Evolutionary conservation across 2,113 vertebrate species (phyloP), one percentile per base, ranked within the genome.

Genomic region (Lagenorhynchus albirostris): DNA sequence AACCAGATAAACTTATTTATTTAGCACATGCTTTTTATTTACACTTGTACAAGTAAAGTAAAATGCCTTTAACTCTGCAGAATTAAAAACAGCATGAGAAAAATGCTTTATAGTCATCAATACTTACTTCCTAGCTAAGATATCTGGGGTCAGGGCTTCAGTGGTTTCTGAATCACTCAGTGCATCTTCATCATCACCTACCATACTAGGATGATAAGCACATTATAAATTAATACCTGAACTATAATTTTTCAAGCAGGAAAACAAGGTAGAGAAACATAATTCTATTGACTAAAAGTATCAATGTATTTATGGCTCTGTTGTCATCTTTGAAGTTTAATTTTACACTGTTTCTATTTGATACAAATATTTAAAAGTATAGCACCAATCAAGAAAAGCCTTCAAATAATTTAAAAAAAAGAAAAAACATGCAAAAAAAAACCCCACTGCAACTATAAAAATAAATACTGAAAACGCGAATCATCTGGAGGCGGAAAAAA

Each of bases 61-160:
- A 92, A 74, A 67, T 94, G 36, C 6, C 77, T 58, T 62, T 91
- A 94, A 76, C 44, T 55, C 77, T 60, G 83, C 31, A 81, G 29
- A 95, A 85, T 86, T 97, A 96, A 93, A 44, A 65, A 80, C 5
- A 53, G n/a, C 26, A 1, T 15, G 80, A 85, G 38, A 41, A n/a
- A 65, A 95, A 63, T 60, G 12, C 47, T 80, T 87, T 76, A 65
- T 0, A 47, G 60, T n/a, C 55, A 84, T 33, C 10, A 90, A 68
- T 93, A 98, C 99, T 99, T 99, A 99, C 99, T 99, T 99, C 97
- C 99, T 98, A 93, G 99, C 99, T 95, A 99, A 98, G 95, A 99
- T 98, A 60, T 99, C 99, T 63, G 99, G 99, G 68, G 98, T 98
- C 71, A 99, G 97, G n/a, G 98, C 98, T 93, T 99, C 98, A 11